Base-by-base conservation (phyloP, 2,888 invertebrate species). In the Bursaphelenchus okinawaensis region DNA sequence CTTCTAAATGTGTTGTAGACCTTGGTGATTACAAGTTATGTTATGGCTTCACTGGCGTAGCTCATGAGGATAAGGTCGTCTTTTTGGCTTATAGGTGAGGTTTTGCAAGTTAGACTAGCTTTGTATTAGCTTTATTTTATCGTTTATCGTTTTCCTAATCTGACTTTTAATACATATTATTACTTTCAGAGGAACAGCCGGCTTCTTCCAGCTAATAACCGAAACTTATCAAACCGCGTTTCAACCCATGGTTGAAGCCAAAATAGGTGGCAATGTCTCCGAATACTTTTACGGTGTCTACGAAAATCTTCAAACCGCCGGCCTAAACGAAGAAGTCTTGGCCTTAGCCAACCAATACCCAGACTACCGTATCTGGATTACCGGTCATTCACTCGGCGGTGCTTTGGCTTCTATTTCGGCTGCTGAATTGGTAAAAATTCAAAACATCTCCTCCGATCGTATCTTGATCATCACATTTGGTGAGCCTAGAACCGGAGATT, bases 401-500 rank as follows among this genome's bases (percentile, higher is more conserved):
- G 69, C 76, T 8, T 61, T 77, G 20, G 77, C 75, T 31, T 70
- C 75, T 9, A 62, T 77, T 9, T 69, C 73, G 16, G 75, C 75
- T 27, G 71, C 69, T 8, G 70, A 73, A 62, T 56, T 77, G 31
- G 64, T 77, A 51, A 61, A 66, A 31, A 63, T 68, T 16, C 63
- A 68, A 27, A 29, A 68, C 27, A 50, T 56, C 7, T 7, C 24
- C 23, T 61, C 63, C 19, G 60, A 60, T 8, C 60, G 60, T 19
- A 16, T 60, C 26, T 60, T 60, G 55, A 74, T 52, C 3, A 26
- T 59, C 4, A 77, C 75, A 19, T 77, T 71, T 61, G 76, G 75
- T 27, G 71, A 77, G 57, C 77, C 77, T 24, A 52, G 77, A 6
- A 69, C 69, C 55, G 77, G 77, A 58, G 67, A 76, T 63, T 67